Percentiles rank a stretch among this genome's conserved stretches.
Evolutionary conservation across 2,888 invertebrate genomes (phyloP).

Genomic region (Helleia helle): DNA sequence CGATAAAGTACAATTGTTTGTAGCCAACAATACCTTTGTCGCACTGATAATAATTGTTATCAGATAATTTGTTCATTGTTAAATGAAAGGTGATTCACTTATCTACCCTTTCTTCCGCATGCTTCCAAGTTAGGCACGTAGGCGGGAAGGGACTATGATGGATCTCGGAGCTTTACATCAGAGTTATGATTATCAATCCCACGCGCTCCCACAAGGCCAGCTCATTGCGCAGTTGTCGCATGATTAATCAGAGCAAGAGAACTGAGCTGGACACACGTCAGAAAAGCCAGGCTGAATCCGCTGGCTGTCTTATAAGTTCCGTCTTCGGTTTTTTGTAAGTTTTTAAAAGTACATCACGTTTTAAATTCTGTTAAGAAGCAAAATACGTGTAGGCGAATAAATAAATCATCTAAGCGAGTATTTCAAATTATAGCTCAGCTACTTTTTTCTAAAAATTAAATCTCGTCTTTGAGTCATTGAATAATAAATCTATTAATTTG

Average conservation of each 20-base stretch:
- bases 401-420: too few relatives aligned
- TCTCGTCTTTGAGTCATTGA: too few relatives aligned
- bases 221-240: constrained; percentile 62
- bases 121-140: constrained; percentile 20
- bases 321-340: constrained; percentile 1
- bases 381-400: too few relatives aligned
- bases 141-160: constrained; percentile 38
- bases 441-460: too few relatives aligned
- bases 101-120: constrained; percentile 24
- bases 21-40: too few relatives aligned
- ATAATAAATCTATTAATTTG: too few relatives aligned
- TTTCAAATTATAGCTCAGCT: too few relatives aligned
- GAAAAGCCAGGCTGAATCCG: constrained; percentile 31
- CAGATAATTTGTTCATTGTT: background rate
- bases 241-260: constrained; percentile 60
- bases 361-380: too few relatives aligned
- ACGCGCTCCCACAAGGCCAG: constrained; percentile 58
- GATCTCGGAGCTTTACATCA: constrained; percentile 31
- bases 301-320: background rate
- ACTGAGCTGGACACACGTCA: constrained; percentile 59
- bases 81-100: constrained; percentile 4
- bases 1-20: too few relatives aligned
- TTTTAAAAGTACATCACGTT: too few relatives aligned
- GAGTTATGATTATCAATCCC: constrained; percentile 56
- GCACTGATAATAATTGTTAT: too few relatives aligned